Percentiles rank a stretch among this genome's conserved stretches.
Conservation (phyloP, 2,888 invertebrate genomes). For the Eubasilissa splendida region DNA sequence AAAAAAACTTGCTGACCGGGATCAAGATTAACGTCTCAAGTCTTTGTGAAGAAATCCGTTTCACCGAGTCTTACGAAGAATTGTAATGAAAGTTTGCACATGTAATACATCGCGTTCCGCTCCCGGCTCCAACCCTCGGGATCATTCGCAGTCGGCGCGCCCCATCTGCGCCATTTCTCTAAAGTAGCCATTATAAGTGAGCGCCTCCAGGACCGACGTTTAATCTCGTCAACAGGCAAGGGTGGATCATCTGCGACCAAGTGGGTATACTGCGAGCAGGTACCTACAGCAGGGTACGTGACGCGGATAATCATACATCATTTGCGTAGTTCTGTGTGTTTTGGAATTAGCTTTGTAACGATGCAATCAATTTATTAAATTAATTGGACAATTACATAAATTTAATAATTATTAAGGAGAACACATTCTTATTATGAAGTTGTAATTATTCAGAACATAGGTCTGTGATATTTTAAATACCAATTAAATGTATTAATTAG, state of each 20-base stretch:
- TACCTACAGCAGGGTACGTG: not conserved
- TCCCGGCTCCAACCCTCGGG: not conserved
- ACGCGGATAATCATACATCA: constrained; percentile 16
- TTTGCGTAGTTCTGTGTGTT: not conserved
- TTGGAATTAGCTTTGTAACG: constrained; percentile 22
- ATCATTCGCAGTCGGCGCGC: not conserved
- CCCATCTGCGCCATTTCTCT: constrained; percentile 52
- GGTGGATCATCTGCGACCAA: constrained; percentile 25
- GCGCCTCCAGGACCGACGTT: constrained; percentile 52
- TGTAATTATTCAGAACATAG: no score
- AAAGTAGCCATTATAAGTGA: constrained; percentile 58
- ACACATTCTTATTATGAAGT: no score
- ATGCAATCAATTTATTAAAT: constrained; percentile 8
- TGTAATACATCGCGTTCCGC: not conserved
- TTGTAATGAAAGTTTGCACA: constrained; percentile 46
- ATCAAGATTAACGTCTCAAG: no score
- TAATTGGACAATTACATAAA: not conserved
- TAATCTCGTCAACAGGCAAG: constrained; percentile 53
- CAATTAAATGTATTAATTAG: no score
- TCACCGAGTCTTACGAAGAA: not conserved
- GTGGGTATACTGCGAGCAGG: not conserved
- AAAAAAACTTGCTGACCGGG: no score
- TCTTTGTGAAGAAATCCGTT: no score
- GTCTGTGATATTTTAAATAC: no score
- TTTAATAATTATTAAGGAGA: no score